A percentile compares a stretch with the other conserved stretches of the same genome.
Evolutionary conservation across 2,888 invertebrate species (phyloP).

Genomic region (Cosmia trapezina): DNA sequence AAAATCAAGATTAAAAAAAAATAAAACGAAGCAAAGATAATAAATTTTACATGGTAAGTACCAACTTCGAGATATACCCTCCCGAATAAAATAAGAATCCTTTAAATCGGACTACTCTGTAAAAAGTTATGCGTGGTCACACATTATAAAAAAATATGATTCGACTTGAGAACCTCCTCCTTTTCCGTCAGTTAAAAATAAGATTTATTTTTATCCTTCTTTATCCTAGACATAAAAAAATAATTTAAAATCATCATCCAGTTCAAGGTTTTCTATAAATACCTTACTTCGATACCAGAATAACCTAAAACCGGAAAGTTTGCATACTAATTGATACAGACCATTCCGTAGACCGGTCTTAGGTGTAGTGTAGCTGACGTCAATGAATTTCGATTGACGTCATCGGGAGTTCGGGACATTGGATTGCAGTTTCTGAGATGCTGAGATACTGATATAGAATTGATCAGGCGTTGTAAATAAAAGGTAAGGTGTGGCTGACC

Average conservation of each 20-base stretch:
- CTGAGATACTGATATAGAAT: background rate
- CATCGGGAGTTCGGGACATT: constrained; percentile 19
- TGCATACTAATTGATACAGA: constrained; percentile 16
- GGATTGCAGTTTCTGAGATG: constrained; percentile 12
- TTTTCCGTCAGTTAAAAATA: too few species aligned
- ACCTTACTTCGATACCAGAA: background rate
- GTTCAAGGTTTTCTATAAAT: background rate
- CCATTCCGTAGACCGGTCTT: constrained; percentile 21
- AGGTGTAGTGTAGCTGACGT: constrained; percentile 34
- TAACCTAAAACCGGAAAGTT: constrained; percentile 7
- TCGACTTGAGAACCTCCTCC: too few species aligned
- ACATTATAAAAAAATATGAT: too few species aligned
- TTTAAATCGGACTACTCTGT: too few species aligned
- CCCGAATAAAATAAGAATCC: too few species aligned
- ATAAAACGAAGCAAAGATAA: too few species aligned
- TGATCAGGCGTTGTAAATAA: constrained; percentile 1
- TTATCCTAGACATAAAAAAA: background rate
- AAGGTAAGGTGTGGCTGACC: background rate
- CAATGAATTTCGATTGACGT: constrained; percentile 46
- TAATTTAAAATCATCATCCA: background rate
- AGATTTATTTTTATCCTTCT: too few species aligned
- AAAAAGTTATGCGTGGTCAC: too few species aligned
- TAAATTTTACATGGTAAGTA: too few species aligned
- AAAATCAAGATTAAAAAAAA: too few species aligned
- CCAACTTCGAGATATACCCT: too few species aligned